phyloP scores from a whole-genome alignment of 37 sponge, comb jelly and placozoan species.

The Aphrocallistes beatrix region DNA sequence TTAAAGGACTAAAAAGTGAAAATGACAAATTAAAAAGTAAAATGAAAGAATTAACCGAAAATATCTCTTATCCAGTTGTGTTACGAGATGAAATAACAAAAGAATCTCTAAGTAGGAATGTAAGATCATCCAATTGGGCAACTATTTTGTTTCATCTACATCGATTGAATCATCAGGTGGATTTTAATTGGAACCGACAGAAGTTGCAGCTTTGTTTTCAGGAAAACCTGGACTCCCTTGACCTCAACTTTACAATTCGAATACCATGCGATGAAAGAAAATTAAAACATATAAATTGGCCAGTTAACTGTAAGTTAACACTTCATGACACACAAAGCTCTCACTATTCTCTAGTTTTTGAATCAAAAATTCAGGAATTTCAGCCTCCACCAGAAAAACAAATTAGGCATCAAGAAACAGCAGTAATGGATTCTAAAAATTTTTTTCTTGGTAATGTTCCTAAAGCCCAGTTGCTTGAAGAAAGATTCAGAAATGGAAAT shows the following conservation, averaged over 20 bases:
- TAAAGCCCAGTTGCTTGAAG: neutral
- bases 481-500: neutral
- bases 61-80: neutral
- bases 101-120: neutral
- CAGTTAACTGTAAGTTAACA: neutral
- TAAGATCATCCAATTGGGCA: neutral
- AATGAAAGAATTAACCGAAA: neutral
- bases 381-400: too few relatives aligned
- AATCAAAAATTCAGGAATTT: neutral
- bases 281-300: neutral
- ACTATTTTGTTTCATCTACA: neutral
- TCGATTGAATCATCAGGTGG: too few relatives aligned
- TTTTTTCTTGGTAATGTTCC: neutral
- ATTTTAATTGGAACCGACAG: too few relatives aligned
- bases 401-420: too few relatives aligned
- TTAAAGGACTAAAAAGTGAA: neutral
- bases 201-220: too few relatives aligned
- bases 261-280: too few relatives aligned
- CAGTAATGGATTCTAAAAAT: too few relatives aligned
- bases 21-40: neutral
- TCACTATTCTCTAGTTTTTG: neutral
- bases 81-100: neutral
- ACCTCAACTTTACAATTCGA: too few relatives aligned
- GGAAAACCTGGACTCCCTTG: too few relatives aligned
- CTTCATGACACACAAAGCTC: neutral